Evolutionary conservation across 2,797 vertebrate genomes (phyloP).

Genomic region (Thaleichthys pacificus): DNA sequence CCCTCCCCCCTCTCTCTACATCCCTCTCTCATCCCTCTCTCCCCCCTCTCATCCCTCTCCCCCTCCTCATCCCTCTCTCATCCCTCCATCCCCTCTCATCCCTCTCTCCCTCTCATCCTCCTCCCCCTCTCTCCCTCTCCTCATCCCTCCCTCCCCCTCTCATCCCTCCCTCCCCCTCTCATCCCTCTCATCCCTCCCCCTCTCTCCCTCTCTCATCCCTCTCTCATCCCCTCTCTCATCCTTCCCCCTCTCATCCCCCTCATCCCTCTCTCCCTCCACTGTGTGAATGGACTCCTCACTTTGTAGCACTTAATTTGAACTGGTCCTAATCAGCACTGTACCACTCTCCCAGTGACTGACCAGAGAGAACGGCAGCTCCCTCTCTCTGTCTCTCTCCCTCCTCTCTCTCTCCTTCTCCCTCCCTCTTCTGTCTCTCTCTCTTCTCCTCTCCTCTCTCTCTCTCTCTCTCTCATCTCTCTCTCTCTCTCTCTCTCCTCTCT

Average conservation of each 20-base stretch:
- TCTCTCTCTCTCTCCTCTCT: background rate
- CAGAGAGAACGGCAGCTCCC: background rate
- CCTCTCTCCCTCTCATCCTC: background rate
- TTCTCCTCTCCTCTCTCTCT: background rate
- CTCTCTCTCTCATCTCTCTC: background rate
- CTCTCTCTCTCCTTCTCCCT: background rate
- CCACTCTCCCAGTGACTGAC: too few species aligned
- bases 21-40: slow-evolving; percentile 18
- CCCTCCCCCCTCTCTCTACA: slow-evolving; percentile 20
- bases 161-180: slow-evolving; percentile 21
- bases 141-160: slow-evolving; percentile 25
- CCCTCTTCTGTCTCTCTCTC: background rate
- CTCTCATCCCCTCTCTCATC: background rate
- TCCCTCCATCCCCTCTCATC: background rate
- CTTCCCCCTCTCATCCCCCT: too few species aligned
- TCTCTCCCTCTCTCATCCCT: background rate
- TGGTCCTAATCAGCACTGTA: too few species aligned
- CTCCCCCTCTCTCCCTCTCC: background rate
- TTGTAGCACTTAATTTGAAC: too few species aligned
- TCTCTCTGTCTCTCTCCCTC: background rate
- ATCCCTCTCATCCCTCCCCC: slow-evolving; percentile 1
- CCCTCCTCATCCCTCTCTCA: background rate
- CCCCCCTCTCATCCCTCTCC: slow-evolving; percentile 27
- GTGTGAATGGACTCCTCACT: too few species aligned
- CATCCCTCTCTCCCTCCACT: too few species aligned